phyloP scores from a whole-genome alignment of 2,113 vertebrate genomes.

The Callithrix jacchus region DNA sequence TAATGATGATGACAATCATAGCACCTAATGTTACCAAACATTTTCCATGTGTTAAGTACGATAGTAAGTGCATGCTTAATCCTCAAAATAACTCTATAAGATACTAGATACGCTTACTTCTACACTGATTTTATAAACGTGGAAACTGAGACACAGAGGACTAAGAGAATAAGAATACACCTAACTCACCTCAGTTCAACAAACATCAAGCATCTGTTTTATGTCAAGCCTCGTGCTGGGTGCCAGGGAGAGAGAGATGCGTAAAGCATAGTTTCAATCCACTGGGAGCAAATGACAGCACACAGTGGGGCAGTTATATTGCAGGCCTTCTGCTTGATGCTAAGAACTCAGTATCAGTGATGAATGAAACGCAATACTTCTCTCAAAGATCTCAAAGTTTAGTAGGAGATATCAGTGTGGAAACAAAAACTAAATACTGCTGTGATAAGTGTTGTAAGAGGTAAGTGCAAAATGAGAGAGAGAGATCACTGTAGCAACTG shows the following conservation, averaged over 20 bases:
- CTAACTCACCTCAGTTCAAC: background rate
- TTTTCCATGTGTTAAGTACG: background rate
- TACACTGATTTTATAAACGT: constrained; percentile 5
- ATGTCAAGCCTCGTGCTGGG: background rate
- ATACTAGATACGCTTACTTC: background rate
- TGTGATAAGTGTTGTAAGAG: background rate
- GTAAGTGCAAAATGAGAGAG: background rate
- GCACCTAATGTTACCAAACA: background rate
- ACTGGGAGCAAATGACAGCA: background rate
- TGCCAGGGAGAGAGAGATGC: background rate
- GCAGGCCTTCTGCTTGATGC: background rate
- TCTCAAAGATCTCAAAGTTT: background rate
- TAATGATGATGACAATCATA: background rate
- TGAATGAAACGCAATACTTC: background rate
- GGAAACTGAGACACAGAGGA: background rate
- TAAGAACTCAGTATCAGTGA: background rate
- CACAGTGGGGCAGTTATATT: background rate
- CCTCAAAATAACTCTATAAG: background rate
- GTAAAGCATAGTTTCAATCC: background rate
- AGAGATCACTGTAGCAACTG: background rate
- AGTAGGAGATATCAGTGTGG: background rate
- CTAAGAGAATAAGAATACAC: background rate
- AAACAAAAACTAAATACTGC: constrained; percentile 10
- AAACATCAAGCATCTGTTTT: background rate
- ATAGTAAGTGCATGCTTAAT: background rate